Evolutionary conservation across 1,140 invertebrate genomes (phyloP), one percentile per base, ranked within the genome.

Genomic region (Drosophila kepulauana): DNA sequence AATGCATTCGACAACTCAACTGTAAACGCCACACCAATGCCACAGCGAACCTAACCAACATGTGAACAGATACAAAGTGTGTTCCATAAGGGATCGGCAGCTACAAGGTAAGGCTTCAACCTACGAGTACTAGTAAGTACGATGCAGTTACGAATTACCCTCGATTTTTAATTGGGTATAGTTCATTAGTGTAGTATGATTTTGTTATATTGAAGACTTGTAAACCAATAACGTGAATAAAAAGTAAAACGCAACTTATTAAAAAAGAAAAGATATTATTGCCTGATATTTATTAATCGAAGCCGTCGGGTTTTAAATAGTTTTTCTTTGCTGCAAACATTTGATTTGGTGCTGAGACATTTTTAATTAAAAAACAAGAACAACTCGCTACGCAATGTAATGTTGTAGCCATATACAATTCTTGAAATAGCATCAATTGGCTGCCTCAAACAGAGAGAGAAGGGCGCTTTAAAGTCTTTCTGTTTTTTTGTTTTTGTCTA

Each of bases 281-380:
- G 3, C 20, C 8, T 8, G 7, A 8, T 10, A 8, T 38, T 38
- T 38, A 8, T 38, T 38, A 10, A 1, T 38, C 10, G 10, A 38
- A 10, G 35, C 16, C 2, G 35, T n/a, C 15, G 13, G 15, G 20
- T 10, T 6, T 8, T 46, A n/a, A 11, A 10, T 35, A 38, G 33
- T 10, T 63, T 51, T 52, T 35, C 13, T 74, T 38, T 38, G 16
- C 7, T 35, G 58, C 6, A 58, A 52, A 64, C 48, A 54, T 10
- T 33, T 68, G 38, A 15, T 33, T 28, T 20, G 15, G 13, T 38
- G 10, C 43, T 35, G 11, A 43, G 16, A 16, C 3, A 45, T 56
- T 56, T 74, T 75, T 52, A 84, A 82, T 79, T 82, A 84, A 80
- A 76, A 68, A 15, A 10, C 51, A 13, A 54, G 30, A 10, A 57